Evolutionary conservation across 1,140 invertebrate genomes (phyloP), one percentile per base, ranked within the genome.

Genomic region (Diachasma alloeum): DNA sequence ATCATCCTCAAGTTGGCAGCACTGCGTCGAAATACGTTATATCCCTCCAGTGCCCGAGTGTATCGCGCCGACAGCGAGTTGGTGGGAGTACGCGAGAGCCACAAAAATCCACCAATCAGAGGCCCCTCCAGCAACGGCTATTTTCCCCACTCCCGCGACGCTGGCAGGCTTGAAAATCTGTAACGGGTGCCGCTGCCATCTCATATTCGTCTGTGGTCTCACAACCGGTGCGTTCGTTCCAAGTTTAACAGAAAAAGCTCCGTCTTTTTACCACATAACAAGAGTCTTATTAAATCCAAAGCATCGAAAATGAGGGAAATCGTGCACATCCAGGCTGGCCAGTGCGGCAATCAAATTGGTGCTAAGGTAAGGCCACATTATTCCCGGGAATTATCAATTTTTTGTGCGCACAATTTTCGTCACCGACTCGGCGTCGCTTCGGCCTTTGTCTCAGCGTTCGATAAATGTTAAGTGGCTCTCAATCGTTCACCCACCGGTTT

Each of bases 341-440:
- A 97, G 85, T 97, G 96, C 87, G 96, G 96, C 68, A 97, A 97
- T 89, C 95, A 97, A 89, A 96, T 97, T 82, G 96, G 96, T 81
- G 94, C 95, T 74, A 97, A 96, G 93, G 95, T 96, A 90, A 90
- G 91, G 4, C 0, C 6, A 31, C 31, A 3, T 31, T 31, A 31
- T 59, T 48, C 17, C 63, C 74, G 15, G 46, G n/a, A 15, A 26
- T 36, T 63, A 71, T 0, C 31, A 59, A 53, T 39, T n/a, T 42
- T 42, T 59, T 17, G 31, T 31, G 31, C 31, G 2, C 31, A 31
- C 31, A n/a, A n/a, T n/a, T n/a, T n/a, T n/a, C n/a, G n/a, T n/a
- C n/a, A 31, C 6, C 31, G 31, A 59, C 63, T 17, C 53, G 24
- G 67, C 76, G 72, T 74, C 67, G 31, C 3, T 46, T 78, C 22